Evolutionary conservation across 2,888 invertebrate genomes (phyloP), one percentile per base, ranked within the genome.

Genomic region (Tridacna crocea): DNA sequence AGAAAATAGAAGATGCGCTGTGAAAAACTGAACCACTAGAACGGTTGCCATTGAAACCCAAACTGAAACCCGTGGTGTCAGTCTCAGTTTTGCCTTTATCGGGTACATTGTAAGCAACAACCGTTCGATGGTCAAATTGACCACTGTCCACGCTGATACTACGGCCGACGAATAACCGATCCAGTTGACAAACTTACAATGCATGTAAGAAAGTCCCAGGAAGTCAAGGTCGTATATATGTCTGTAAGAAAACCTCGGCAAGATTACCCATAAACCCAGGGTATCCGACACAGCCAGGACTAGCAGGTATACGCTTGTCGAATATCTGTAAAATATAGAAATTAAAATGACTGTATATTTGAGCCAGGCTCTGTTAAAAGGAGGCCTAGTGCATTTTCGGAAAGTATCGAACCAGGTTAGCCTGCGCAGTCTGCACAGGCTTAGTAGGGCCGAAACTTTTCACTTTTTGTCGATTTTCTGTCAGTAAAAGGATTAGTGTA

Each of bases 61-160:
- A 13, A 61, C 2, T 1, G 61, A 61, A 17, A 61, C 15, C 24
- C 13, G 15, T 3, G 61, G 61, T 2, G 22, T 61, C 13, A 61
- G 61, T 61, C 24, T 61, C 22, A 61, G n/a, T 26, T 61, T 61
- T n/a, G 61, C 61, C 61, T 61, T 61, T 13, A 61, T 22, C 12
- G 61, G 24, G 22, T 22, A 61, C n/a, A 61, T 13, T 2, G 61
- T 61, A 0, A 61, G 24, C 22, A 61, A 24, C 10, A 61, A 13
- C 22, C 61, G 61, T 61, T 61, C 61, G 13, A 22, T 22, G 24
- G 61, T 61, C 61, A 61, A 24, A 11, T 61, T 61, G 61, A 61
- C 61, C 22, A 61, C 24, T 61, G 61, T 61, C 61, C 61, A 61
- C 22, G 61, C 10, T n/a, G 61, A 61, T 13, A 61, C 24, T 4